These are phyloP conservation scores for Pseudopleuronectes americanus DNA, from an alignment of 2,797 vertebrate genomes.

Conservation along the genomic window DNA sequence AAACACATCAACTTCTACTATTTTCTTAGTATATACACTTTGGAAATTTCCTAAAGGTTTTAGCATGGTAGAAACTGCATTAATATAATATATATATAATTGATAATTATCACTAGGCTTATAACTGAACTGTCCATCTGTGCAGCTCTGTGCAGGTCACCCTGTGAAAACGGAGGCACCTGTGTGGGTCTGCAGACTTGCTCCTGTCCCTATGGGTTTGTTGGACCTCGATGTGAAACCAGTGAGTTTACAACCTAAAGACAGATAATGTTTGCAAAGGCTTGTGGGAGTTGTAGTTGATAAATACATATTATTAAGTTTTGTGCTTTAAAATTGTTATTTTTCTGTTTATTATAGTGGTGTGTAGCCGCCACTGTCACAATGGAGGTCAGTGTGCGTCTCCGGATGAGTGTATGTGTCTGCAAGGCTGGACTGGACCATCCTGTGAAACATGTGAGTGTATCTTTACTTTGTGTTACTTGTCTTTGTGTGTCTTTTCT, in stretches of 20 bases:
- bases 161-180: conserved; percentile 83
- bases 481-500: too few species aligned
- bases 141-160: conserved; percentile 77
- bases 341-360: conserved; percentile 71
- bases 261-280: too few species aligned
- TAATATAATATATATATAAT: too few species aligned
- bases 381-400: conserved; percentile 84
- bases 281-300: too few species aligned
- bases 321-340: too few species aligned
- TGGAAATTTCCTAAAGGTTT: too few species aligned
- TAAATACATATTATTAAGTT: too few species aligned
- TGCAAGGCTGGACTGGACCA: conserved; percentile 82
- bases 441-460: conserved; percentile 84
- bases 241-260: conserved; percentile 59
- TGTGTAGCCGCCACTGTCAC: conserved; percentile 87
- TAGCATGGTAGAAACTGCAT: too few species aligned
- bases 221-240: conserved; percentile 86
- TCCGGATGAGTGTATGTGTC: conserved; percentile 84
- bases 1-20: too few species aligned
- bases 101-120: neutral
- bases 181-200: conserved; percentile 85
- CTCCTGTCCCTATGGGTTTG: conserved; percentile 86
- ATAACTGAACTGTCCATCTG: neutral
- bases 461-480: neutral
- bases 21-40: too few species aligned